A percentile compares a stretch with the other conserved stretches of the same genome.
These are phyloP conservation scores for Thymelicus lineola DNA, from an alignment of 2,888 invertebrate genomes.

Conservation along the genomic window DNA sequence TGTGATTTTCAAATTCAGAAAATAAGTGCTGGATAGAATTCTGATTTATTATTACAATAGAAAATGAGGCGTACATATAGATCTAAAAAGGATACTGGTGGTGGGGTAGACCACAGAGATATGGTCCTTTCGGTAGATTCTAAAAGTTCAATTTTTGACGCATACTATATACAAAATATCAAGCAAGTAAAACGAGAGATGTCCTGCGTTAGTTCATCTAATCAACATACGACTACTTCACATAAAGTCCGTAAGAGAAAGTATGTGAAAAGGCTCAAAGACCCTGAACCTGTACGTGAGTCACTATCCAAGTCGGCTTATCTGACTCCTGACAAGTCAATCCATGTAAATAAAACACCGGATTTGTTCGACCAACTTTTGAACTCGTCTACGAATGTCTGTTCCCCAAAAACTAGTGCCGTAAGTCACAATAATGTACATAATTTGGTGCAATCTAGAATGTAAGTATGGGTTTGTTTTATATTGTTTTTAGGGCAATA, in stretches of 20 bases:
- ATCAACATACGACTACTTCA: slow-evolving; percentile 53
- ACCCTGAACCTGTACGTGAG: slow-evolving; percentile 52
- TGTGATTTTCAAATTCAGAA: slow-evolving; percentile 25
- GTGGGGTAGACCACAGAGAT: slow-evolving; percentile 64
- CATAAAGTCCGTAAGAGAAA: slow-evolving; percentile 74
- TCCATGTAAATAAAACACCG: slow-evolving; percentile 68
- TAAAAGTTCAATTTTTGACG: slow-evolving; percentile 71
- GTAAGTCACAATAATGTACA: not conserved
- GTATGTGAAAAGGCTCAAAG: slow-evolving; percentile 71
- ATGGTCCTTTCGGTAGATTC: slow-evolving; percentile 64
- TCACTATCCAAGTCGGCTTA: slow-evolving; percentile 57
- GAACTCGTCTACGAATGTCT: slow-evolving; percentile 50
- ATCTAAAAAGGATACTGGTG: slow-evolving; percentile 67
- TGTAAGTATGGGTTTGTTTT: not conserved
- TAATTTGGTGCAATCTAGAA: not conserved
- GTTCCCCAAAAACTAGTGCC: not conserved
- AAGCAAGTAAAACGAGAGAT: slow-evolving; percentile 76
- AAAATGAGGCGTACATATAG: slow-evolving; percentile 70
- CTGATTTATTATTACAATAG: not conserved
- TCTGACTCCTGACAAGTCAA: slow-evolving; percentile 76
- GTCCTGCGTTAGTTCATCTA: slow-evolving; percentile 61
- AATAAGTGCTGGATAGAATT: not conserved
- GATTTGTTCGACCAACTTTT: slow-evolving; percentile 75
- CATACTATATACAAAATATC: slow-evolving; percentile 77
- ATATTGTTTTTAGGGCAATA: no score